Conservation (phyloP, 2,113 vertebrate genomes). For the Kryptolebias marmoratus region DNA sequence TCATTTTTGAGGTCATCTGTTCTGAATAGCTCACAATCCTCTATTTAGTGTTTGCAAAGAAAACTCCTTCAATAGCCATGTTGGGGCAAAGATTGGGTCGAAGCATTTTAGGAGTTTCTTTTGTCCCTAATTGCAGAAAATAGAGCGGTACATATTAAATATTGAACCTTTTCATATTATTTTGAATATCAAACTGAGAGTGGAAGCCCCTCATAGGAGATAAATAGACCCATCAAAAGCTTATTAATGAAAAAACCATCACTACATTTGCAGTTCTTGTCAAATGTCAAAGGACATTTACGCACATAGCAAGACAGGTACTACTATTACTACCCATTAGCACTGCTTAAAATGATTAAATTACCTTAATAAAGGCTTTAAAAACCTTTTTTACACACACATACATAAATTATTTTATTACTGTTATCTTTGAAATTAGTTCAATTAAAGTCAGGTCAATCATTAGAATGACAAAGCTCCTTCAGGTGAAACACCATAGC, state of each 20-base stretch:
- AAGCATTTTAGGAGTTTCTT: not conserved
- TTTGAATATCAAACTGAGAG: conserved; percentile 8
- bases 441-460: not conserved
- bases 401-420: not conserved
- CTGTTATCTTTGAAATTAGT: not conserved
- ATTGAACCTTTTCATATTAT: not conserved
- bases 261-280: not conserved
- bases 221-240: not conserved
- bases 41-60: not conserved
- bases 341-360: not conserved
- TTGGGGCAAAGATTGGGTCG: not conserved
- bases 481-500: not conserved
- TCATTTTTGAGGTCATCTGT: too few species aligned
- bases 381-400: not conserved
- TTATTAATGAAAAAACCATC: not conserved
- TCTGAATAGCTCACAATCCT: too few species aligned
- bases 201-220: not conserved
- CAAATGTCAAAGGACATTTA: not conserved
- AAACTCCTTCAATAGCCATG: not conserved
- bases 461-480: not conserved
- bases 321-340: not conserved
- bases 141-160: not conserved
- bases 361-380: not conserved
- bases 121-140: not conserved
- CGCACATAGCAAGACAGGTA: not conserved